Percentiles rank a stretch among this genome's conserved stretches.
These are phyloP conservation scores for Theocolax elegans DNA, from an alignment of 1,140 invertebrate species.

Conservation along the genomic window DNA sequence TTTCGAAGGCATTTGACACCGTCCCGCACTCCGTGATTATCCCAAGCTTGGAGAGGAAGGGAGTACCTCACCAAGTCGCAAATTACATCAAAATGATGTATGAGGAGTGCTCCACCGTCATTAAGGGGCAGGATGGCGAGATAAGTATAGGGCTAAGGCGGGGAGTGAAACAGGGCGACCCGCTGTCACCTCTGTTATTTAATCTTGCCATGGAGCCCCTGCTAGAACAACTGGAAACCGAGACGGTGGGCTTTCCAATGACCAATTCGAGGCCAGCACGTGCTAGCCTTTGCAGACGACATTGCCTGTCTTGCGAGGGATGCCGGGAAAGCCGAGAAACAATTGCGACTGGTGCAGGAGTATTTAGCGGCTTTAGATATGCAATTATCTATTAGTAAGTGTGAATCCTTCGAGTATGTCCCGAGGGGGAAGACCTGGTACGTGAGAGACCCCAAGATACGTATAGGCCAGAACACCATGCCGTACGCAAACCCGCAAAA, in stretches of 20 bases:
- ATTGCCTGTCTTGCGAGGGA: background rate
- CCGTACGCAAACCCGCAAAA: background rate
- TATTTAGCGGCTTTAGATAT: background rate
- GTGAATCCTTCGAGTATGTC: background rate
- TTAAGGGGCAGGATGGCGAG: background rate
- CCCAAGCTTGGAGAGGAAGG: background rate
- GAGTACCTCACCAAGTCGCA: background rate
- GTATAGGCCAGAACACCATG: background rate
- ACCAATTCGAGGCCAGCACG: background rate
- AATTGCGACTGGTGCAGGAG: background rate
- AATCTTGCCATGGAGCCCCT: background rate
- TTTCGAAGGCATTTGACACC: too few relatives aligned
- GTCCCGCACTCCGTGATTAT: background rate
- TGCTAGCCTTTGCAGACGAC: background rate
- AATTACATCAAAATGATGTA: background rate
- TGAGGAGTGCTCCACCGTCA: background rate
- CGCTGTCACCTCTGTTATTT: background rate
- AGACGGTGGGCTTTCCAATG: background rate
- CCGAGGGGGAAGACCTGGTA: background rate
- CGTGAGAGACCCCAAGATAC: background rate
- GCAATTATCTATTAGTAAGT: background rate
- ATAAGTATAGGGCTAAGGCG: background rate
- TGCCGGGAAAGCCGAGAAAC: background rate
- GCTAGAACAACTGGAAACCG: background rate
- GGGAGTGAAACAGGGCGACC: conserved; percentile 10